Base-by-base conservation (phyloP, 2,888 invertebrate species). In the Aphodius sticticus region DNA sequence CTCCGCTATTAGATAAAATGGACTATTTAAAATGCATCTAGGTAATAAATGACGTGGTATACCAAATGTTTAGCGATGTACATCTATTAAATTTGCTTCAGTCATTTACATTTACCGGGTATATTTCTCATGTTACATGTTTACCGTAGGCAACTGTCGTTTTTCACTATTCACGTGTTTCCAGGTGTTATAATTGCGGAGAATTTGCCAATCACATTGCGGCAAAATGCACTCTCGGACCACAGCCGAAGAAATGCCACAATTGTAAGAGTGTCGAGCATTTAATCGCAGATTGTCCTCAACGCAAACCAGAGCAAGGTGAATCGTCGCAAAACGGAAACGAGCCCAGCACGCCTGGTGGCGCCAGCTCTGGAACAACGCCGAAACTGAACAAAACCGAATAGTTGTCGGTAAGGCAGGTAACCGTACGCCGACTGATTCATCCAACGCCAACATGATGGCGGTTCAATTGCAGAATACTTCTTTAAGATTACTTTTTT, bases 191-290 rank as follows among this genome's bases (percentile, higher is more conserved):
- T 89, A 97, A 97, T 89, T 97, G 97, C 87, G 97, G 97, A 5
- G 96, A 96, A 89, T 96, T 97, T 87, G 95, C 96, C 76, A 97
- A 97, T 89, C 97, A 97, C 90, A 95, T 97, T 86, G 97, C 97
- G 53, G 95, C 96, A 69, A 96, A 96, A 88, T 97, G 97, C 89
- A 93, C 93, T 82, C 91, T 95, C 87, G 96, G 96, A 14, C 97
- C 97, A 77, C 95, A 96, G 90, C 97, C 97, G 85, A 97, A 97
- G 90, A 92, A 96, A 86, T 97, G 97, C 90, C 97, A 97, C 90
- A 93, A 94, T 88, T 97, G 97, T 90, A 96, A 96, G 88, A 94
- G 95, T 84, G 94, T 95, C 85, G 96, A 95, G 86, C 97, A 97
- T 90, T 92, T 97, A 80, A 95, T 97, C 81, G 97, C 96, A 37